Conservation (phyloP, 2,113 vertebrate species). For the Picathartes gymnocephalus region DNA sequence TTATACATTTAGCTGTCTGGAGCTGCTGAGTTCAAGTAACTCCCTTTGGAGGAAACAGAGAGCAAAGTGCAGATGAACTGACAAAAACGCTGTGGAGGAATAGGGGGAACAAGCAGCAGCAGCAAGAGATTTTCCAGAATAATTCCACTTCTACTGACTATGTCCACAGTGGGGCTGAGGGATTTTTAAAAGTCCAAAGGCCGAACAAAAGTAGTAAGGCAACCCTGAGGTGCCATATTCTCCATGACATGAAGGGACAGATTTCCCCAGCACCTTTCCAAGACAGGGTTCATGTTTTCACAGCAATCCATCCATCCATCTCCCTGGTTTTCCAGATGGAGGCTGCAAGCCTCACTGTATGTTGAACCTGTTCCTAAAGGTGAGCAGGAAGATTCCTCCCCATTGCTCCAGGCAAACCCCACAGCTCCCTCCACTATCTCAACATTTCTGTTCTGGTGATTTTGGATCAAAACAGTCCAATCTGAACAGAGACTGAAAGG, state of each 20-base stretch:
- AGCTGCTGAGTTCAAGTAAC: background rate
- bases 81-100: background rate
- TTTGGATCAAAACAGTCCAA: background rate
- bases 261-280: background rate
- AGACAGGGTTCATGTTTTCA: fast-evolving
- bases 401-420: fast-evolving
- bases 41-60: background rate
- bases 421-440: background rate
- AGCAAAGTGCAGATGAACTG: background rate
- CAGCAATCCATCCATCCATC: background rate
- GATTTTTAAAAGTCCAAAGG: background rate
- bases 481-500: background rate
- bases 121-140: background rate
- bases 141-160: background rate
- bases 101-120: background rate
- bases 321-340: background rate
- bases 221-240: background rate
- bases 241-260: background rate
- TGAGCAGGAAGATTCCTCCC: background rate
- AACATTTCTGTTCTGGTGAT: background rate
- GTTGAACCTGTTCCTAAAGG: background rate
- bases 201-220: background rate
- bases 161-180: background rate
- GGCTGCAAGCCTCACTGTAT: fast-evolving
- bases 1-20: background rate